These are phyloP conservation scores for Myotis daubentonii DNA, from an alignment of 2,797 vertebrate genomes.

Conservation along the genomic window DNA sequence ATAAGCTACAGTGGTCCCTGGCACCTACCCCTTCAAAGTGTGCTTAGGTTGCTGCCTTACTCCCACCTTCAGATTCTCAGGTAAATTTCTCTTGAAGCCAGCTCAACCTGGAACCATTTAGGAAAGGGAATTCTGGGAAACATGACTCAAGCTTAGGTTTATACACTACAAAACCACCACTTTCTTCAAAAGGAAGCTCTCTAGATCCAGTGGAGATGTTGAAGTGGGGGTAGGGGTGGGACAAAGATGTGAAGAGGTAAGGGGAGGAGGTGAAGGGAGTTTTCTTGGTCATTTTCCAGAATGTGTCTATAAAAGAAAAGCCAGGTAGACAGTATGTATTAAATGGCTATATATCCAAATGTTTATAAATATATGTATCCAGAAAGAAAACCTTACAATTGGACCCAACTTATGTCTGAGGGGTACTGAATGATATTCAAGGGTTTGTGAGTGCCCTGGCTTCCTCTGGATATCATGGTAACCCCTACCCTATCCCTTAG, in stretches of 20 bases:
- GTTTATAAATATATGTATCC: neutral
- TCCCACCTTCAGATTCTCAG: neutral
- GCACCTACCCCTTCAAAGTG: neutral
- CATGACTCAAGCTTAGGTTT: neutral
- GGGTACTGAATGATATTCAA: neutral
- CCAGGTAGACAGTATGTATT: neutral
- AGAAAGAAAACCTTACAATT: neutral
- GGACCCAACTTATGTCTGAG: neutral
- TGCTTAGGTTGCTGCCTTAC: neutral
- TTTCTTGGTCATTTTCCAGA: slow-evolving; percentile 6
- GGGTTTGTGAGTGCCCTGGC: neutral
- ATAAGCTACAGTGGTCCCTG: neutral
- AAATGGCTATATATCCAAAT: neutral
- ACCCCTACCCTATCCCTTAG: neutral
- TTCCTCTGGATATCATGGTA: neutral
- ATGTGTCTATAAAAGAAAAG: neutral
- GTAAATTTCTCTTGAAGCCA: neutral
- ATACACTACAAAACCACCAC: neutral
- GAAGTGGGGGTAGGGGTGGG: neutral
- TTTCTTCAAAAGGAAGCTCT: neutral
- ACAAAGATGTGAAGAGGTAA: neutral
- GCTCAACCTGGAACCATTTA: neutral
- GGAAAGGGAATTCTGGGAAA: neutral
- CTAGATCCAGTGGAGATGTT: neutral
- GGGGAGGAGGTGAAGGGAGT: neutral